A percentile compares a stretch with the other conserved stretches of the same genome.
These are phyloP conservation scores for Sarcophaga caerulescens DNA, from an alignment of 2,888 invertebrate species.

Conservation along the genomic window DNA sequence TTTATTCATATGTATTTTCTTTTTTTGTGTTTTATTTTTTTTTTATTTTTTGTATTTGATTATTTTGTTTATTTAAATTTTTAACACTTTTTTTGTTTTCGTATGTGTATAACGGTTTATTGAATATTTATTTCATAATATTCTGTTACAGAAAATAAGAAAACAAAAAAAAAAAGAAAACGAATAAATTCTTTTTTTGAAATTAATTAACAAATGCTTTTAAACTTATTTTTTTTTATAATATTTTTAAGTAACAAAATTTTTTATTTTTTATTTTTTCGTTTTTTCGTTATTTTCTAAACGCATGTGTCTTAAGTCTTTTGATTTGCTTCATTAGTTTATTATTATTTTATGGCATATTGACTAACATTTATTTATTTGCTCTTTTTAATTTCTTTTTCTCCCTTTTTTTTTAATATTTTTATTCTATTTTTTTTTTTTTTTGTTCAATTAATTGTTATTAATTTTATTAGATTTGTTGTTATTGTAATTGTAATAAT, in stretches of 20 bases:
- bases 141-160: background rate
- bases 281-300: background rate
- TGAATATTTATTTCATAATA: background rate
- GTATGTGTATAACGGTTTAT: background rate
- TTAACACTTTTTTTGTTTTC: background rate
- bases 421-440: background rate
- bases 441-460: background rate
- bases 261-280: background rate
- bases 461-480: constrained; percentile 18
- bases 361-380: background rate
- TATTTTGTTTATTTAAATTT: constrained; percentile 13
- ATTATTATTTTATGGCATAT: constrained; percentile 9
- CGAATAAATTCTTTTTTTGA: background rate
- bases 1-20: constrained; percentile 27
- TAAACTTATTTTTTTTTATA: background rate
- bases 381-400: background rate
- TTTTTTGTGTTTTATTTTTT: background rate
- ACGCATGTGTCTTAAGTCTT: constrained; percentile 56
- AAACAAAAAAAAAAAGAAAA: background rate
- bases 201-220: background rate
- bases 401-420: background rate
- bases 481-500: constrained; percentile 18
- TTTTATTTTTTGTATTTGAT: background rate
- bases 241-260: background rate
- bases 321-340: constrained; percentile 50